Evolutionary conservation across 2,113 vertebrate genomes (phyloP).

Genomic region (Otus sunia): DNA sequence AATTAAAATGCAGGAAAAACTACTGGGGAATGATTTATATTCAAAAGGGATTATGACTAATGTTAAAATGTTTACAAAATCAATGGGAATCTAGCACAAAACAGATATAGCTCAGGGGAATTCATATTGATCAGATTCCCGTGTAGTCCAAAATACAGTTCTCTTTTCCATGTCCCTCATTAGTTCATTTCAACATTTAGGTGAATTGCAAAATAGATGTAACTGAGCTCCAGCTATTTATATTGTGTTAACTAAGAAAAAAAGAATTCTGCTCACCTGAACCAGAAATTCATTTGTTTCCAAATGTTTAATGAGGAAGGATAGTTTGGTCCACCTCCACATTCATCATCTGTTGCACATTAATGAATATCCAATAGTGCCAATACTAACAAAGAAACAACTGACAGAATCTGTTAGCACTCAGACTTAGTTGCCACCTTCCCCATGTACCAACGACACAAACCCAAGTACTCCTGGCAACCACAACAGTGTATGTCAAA

Average conservation of each 20-base stretch:
- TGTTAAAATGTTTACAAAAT: conserved; percentile 12
- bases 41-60: conserved; percentile 29
- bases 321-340: not conserved
- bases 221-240: conserved; percentile 24
- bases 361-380: conserved; percentile 33
- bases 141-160: not conserved
- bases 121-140: conserved; percentile 28
- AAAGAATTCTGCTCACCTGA: not conserved
- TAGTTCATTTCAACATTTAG: conserved; percentile 17
- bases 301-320: conserved; percentile 22
- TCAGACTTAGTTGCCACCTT: not conserved
- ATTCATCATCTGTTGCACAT: conserved; percentile 37
- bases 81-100: conserved; percentile 25
- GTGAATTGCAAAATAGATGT: not conserved
- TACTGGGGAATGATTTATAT: not conserved
- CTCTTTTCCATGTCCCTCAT: conserved; percentile 16
- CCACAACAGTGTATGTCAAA: not conserved
- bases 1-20: conserved; percentile 33
- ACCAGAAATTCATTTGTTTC: conserved; percentile 21
- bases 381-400: not conserved
- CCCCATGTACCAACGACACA: not conserved
- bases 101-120: not conserved
- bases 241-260: not conserved
- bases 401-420: not conserved
- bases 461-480: not conserved